Conservation (phyloP, 1,140 invertebrate genomes). For the Bombus terrestris region DNA sequence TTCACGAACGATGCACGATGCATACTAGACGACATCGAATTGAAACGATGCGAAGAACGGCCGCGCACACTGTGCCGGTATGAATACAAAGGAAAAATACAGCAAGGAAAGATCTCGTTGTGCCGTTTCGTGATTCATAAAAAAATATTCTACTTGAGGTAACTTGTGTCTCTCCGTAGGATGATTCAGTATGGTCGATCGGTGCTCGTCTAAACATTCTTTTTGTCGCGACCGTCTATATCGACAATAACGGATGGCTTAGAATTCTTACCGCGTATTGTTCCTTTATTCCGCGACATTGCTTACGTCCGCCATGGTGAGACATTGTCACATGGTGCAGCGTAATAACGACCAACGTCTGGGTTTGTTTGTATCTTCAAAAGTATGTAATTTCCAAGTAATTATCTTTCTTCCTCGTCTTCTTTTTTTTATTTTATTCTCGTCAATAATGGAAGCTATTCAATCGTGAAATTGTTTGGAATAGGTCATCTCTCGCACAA, state of each 20-base stretch:
- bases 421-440: neutral
- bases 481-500: neutral
- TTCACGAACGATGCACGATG: constrained; percentile 1
- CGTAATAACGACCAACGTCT: neutral
- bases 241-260: constrained; percentile 19
- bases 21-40: neutral
- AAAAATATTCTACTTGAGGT: constrained; percentile 34
- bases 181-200: constrained; percentile 38
- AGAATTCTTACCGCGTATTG: constrained; percentile 26
- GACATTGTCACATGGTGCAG: neutral
- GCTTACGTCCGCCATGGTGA: neutral
- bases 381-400: neutral
- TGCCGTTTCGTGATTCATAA: constrained; percentile 23
- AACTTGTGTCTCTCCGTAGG: neutral
- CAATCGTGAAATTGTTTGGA: neutral
- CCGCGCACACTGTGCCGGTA: neutral
- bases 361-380: neutral
- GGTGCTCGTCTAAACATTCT: constrained; percentile 15
- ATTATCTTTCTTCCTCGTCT: neutral
- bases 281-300: constrained; percentile 12
- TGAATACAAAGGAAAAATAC: constrained; percentile 35
- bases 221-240: constrained; percentile 3
- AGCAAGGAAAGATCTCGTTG: neutral
- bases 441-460: neutral
- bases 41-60: neutral